Evolutionary conservation across 2,888 invertebrate species (phyloP).

Genomic region (Herminia tarsipennalis): DNA sequence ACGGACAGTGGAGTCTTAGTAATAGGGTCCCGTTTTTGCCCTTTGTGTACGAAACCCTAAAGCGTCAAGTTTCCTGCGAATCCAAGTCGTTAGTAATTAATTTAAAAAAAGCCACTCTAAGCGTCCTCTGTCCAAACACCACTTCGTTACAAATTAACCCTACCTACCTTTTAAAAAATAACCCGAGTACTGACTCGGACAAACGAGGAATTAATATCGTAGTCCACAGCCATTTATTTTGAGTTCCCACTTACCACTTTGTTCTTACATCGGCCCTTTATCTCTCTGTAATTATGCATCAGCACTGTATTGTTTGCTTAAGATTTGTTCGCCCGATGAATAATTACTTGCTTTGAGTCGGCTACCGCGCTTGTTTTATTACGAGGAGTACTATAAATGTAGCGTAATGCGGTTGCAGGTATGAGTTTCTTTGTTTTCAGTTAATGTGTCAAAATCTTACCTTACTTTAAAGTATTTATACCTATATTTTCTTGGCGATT

Average conservation of each 20-base stretch:
- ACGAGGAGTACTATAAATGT: conserved; percentile 22
- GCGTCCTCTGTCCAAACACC: conserved; percentile 52
- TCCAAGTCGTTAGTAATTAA: not conserved
- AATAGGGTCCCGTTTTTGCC: no score
- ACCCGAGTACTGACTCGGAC: conserved; percentile 62
- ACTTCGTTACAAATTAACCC: conserved; percentile 73
- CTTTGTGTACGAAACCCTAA: no score
- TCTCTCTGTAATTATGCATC: conserved; percentile 71
- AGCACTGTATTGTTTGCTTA: conserved; percentile 72
- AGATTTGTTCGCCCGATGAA: conserved; percentile 62
- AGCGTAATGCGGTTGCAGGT: conserved; percentile 42
- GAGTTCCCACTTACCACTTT: conserved; percentile 71
- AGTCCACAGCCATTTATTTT: conserved; percentile 68
- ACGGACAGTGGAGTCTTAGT: no score
- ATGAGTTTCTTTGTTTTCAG: conserved; percentile 12
- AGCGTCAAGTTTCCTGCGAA: no score
- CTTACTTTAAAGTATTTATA: no score
- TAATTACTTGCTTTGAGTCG: conserved; percentile 50
- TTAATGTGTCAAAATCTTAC: conserved; percentile 3
- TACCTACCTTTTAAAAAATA: conserved; percentile 64
- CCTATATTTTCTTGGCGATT: no score
- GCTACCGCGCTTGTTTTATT: conserved; percentile 50
- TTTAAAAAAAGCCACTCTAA: conserved; percentile 44
- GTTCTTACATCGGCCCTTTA: conserved; percentile 63
- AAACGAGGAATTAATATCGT: conserved; percentile 80